Evolutionary conservation across 1,140 invertebrate species (phyloP).

Genomic region (Leucophenga varia): DNA sequence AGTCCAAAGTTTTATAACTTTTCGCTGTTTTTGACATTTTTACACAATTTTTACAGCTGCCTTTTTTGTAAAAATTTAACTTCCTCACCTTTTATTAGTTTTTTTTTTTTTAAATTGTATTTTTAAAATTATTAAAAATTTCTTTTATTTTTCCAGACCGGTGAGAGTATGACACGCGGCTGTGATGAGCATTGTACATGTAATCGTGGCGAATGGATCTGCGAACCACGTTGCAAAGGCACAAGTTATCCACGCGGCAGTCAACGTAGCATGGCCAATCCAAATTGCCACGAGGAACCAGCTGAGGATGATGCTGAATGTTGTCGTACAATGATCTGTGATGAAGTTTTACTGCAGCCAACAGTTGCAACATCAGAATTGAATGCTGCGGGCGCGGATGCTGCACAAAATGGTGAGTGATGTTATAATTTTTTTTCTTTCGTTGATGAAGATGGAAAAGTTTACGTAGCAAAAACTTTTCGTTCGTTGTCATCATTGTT

Average conservation of each 20-base stretch:
- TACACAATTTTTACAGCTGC: too few species aligned
- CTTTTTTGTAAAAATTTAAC: neutral
- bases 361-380: slow-evolving; percentile 20
- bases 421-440: too few species aligned
- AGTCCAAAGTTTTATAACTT: too few species aligned
- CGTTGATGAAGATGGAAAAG: too few species aligned
- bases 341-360: slow-evolving; percentile 29
- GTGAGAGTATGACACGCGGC: slow-evolving; percentile 66
- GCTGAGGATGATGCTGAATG: slow-evolving; percentile 71
- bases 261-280: slow-evolving; percentile 64
- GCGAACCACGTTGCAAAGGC: slow-evolving; percentile 66
- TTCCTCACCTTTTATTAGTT: neutral
- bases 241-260: slow-evolving; percentile 66
- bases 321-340: slow-evolving; percentile 70
- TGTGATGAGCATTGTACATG: slow-evolving; percentile 75
- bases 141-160: slow-evolving; percentile 54
- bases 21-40: too few species aligned
- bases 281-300: slow-evolving; percentile 70
- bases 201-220: slow-evolving; percentile 64
- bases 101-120: slow-evolving; percentile 14
- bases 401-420: slow-evolving; percentile 1
- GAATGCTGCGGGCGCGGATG: neutral
- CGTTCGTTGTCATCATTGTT: too few species aligned
- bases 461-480: too few species aligned
- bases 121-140: neutral